Base-by-base conservation (phyloP, 2,888 invertebrate species). In the Tricholauxania praeusta region DNA sequence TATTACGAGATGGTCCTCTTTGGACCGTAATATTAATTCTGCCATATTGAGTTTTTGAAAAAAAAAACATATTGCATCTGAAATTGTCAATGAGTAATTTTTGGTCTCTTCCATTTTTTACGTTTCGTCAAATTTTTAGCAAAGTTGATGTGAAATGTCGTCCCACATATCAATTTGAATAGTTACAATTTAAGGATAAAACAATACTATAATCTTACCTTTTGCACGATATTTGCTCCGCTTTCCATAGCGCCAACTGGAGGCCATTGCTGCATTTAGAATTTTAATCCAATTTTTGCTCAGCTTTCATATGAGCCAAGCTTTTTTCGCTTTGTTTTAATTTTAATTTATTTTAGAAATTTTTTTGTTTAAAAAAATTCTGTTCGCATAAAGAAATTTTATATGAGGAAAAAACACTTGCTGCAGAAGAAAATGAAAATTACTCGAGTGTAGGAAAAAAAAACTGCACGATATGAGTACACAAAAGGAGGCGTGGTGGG, bases 171-270 rank as follows among this genome's bases (percentile, higher is more conserved):
- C 4, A 4, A 28, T 28, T 28, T 39, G 39, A 10, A 39, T 39
- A n/a, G n/a, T n/a, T n/a, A 39, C 39, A 10, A 39, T 39, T 39
- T 39, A 15, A 53, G 57, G 8, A 49, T 14, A 59, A 39, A 22
- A 52, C 12, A 52, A 64, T 53, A 10, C 10, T 39, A 2, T 10
- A 22, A 10, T 66, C 77, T 82, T 86, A 87, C 87, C 87, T 86
- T 85, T 86, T 74, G 86, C 82, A 81, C 86, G 86, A 80, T 83
- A 81, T 80, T 85, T 85, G 77, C 82, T 85, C 78, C 86, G 83
- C 79, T 86, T 87, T 74, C 86, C 84, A 79, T 84, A 86, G 79
- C 87, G 85, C 86, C 87, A 87, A 83, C 84, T 86, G 80, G 86
- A 86, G 76, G 87, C 85, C 86, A 86, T 87, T 74, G 77, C 79